A percentile compares a stretch with the other conserved stretches of the same genome.
Conservation (phyloP, 1,140 invertebrate species). For the Pristionchus pacificus region DNA sequence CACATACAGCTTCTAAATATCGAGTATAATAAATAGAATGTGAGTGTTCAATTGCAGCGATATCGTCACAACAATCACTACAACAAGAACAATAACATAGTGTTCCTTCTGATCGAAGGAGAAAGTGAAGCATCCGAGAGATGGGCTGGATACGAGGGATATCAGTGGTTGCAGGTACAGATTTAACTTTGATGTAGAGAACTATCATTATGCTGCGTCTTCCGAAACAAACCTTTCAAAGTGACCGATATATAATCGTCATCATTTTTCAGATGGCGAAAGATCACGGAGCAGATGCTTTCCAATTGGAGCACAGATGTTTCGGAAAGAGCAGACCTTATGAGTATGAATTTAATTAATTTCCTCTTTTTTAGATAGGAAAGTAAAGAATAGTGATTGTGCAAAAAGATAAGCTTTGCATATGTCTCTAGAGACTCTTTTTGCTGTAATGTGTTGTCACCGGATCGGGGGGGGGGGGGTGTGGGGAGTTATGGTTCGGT, state of each 20-base stretch:
- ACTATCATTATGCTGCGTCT: too few species aligned
- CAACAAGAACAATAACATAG: constrained; percentile 20
- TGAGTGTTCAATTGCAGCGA: too few species aligned
- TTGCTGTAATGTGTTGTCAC: too few species aligned
- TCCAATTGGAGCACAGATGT: constrained; percentile 82
- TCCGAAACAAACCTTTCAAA: too few species aligned
- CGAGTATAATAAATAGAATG: too few species aligned
- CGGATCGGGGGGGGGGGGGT: too few species aligned
- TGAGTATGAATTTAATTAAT: neutral
- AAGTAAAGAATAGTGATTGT: neutral
- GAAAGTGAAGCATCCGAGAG: constrained; percentile 16
- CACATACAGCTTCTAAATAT: too few species aligned
- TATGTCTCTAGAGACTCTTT: too few species aligned
- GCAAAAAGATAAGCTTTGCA: neutral
- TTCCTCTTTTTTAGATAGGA: constrained; percentile 1
- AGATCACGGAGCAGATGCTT: constrained; percentile 73
- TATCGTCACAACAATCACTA: too few species aligned
- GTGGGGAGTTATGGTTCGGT: too few species aligned
- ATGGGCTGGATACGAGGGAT: constrained; percentile 18
- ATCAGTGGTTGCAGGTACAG: constrained; percentile 16
- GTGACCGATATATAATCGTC: too few species aligned
- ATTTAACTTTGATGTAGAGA: neutral
- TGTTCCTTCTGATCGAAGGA: constrained; percentile 30
- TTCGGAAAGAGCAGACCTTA: constrained; percentile 88
- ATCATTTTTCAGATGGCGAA: constrained; percentile 63